Evolutionary conservation across 2,113 vertebrate species (phyloP), one percentile per base, ranked within the genome.

Genomic region (Ceratotherium simum): DNA sequence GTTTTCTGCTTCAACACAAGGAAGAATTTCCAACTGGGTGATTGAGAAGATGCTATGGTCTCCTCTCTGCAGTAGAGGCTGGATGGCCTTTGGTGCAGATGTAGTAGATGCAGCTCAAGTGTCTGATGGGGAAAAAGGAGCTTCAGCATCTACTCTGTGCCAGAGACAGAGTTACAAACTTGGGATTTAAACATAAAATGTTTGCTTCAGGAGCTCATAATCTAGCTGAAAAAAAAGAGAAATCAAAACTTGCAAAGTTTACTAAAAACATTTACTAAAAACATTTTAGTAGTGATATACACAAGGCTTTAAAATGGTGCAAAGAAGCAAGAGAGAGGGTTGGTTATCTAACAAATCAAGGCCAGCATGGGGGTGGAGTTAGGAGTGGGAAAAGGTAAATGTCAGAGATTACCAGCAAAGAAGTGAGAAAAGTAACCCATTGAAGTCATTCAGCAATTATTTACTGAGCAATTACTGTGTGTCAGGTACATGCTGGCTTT

Each of bases 341-440:
- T 10, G 5, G 33, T n/a, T 39, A 67, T n/a, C n/a, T 76, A 58
- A 75, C 31, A 17, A 87, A 36, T 46, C 17, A 7, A 27, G 27
- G 31, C 33, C 9, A 33, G 4, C 5, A 17, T 27, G 9, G 0
- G 0, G 18, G 8, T 69, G 2, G n/a, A 79, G 33, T 23, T 29
- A 81, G 39, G 25, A 2, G 8, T 31, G 13, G 56, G 33, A 5
- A 33, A 4, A 69, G 33, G 18, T 51, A 76, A 69, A 29, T 60
- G 29, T 60, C 33, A 39, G 42, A 72, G 78, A 42, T 27, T 51
- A 83, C 21, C 7, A 84, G 25, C 4, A 16, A 39, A 27, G 54
- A 78, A 60, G 6, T 48, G 18, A 39, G 62, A 4, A 51, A 81
- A 62, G 13, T 81, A 58, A 54, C 27, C 54, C 20, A 13, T 23